Base-by-base conservation (phyloP, 2,888 invertebrate species). In the Nasonia oneida region DNA sequence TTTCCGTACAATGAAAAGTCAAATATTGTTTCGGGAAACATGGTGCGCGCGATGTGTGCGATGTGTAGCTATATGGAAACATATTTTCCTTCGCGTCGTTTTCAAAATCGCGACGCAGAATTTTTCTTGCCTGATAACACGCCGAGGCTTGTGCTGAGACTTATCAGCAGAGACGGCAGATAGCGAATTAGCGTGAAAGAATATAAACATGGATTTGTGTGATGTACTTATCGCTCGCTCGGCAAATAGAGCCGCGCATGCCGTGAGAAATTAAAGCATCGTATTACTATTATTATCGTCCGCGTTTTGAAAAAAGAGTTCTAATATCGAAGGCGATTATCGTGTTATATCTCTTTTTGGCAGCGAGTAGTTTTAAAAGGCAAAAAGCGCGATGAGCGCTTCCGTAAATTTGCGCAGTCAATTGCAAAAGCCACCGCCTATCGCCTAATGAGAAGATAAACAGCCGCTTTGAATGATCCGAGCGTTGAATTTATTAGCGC, bases 131-230 rank as follows among this genome's bases (percentile, higher is more conserved):
- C 18, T 71, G 70, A 71, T 71, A 39, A 37, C 8, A 18, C n/a
- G 18, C 42, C 47, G 12, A 61, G 18, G 67, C 67, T 33, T 67
- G 29, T n/a, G 64, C 64, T 33, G 12, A 64, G 8, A 29, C 10
- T 64, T 33, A 67, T 67, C 67, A 67, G 15, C 29, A 33, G 67
- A 67, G 67, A 14, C 14, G n/a, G 18, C 12, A 42, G 42, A 71
- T 71, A 37, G 71, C n/a, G 71, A 71, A 71, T 71, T 71, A 37
- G n/a, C 18, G 42, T n/a, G 64, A 67, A 67, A 67, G 33, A 67
- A 67, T 67, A 67, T 39, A n/a, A 42, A 71, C 37, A 71, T 39
- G 42, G 42, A 42, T 71, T 42, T 42, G 6, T 14, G 14, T 42
- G 42, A 10, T 10, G 14, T 3, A 29, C n/a, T 67, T n/a, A 67